Evolutionary conservation across 2,888 invertebrate genomes (phyloP).

Genomic region (Xanthorhoe designata): DNA sequence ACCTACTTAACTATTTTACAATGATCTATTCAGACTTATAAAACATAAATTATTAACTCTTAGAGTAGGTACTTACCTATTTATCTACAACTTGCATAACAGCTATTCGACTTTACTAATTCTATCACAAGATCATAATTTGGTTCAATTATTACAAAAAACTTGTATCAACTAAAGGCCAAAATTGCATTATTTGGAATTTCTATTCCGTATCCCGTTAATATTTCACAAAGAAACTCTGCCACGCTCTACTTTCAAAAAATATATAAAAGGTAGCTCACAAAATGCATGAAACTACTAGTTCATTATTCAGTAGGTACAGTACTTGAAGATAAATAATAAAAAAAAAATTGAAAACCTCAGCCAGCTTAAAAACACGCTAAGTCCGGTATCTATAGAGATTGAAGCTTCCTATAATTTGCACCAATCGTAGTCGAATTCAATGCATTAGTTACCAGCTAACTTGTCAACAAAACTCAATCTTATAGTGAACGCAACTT

Average conservation of each 20-base stretch:
- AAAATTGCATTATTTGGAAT: too few relatives aligned
- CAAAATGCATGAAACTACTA: too few relatives aligned
- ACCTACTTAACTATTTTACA: slow-evolving; percentile 4
- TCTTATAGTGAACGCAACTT: too few relatives aligned
- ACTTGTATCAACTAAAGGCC: background rate
- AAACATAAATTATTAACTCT: slow-evolving; percentile 44
- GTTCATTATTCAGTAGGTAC: too few relatives aligned
- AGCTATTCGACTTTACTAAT: slow-evolving; percentile 1
- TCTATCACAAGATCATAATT: slow-evolving; percentile 50
- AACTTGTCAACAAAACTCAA: background rate
- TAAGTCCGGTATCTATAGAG: background rate
- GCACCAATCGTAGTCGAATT: slow-evolving; percentile 23
- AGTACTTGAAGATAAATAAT: too few relatives aligned
- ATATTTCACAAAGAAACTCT: too few relatives aligned
- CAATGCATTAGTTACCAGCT: slow-evolving; percentile 8
- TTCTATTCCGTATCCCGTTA: too few relatives aligned
- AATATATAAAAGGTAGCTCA: too few relatives aligned
- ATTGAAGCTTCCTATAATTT: background rate
- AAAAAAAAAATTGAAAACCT: too few relatives aligned
- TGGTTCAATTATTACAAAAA: slow-evolving; percentile 33
- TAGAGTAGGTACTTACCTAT: slow-evolving; percentile 48
- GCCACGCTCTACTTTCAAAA: too few relatives aligned
- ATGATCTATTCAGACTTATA: slow-evolving; percentile 43
- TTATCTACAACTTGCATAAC: slow-evolving; percentile 1
- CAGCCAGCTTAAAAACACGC: too few relatives aligned